Evolutionary conservation across 2,113 vertebrate genomes (phyloP), one percentile per base, ranked within the genome.

Genomic region (Perccottus glenii): DNA sequence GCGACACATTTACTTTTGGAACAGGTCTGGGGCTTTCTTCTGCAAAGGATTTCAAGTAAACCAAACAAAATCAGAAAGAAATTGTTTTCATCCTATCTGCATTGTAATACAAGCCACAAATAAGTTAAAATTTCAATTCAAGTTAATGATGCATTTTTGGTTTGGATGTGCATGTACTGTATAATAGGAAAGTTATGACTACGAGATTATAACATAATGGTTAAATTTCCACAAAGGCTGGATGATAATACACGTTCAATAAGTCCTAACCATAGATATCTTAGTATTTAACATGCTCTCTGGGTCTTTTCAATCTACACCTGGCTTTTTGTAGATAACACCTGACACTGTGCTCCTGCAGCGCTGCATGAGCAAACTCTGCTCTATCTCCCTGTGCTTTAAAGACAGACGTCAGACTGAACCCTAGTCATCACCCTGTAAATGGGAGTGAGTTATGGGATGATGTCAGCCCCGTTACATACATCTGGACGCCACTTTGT

Each of bases 381-480:
- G 33, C 44, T 55, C 7, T 80, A 69, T 73, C 62, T 81, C 27
- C 36, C 70, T 52, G 55, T 16, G 12, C 8, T 3, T 11, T 12
- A 66, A 52, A 56, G 67, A 49, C 55, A 81, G 52, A 64, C 75
- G 64, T 51, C 68, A 12, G 60, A 66, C 55, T 58, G 48, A 77
- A 67, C 78, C 70, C 75, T 60, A 59, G 63, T 85, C 81, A 65
- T 56, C 72, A 71, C 69, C 70, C 43, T 70, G 67, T 74, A 77
- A 85, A 82, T 27, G 65, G 57, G 53, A 52, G 52, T 36, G 78
- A 89, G 67, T 84, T 81, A 84, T 61, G 68, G 73, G 80, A 73
- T 88, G 86, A 92, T 86, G 82, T 90, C 80, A 89, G 56, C 42
- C 51, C 56, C 77, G 83, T 69, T 79, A 71, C 60, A 33, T 11